Percentiles rank a stretch among this genome's conserved stretches.
These are phyloP conservation scores for Acrossocheilus wenchowensis DNA, from an alignment of 2,797 vertebrate species.

Conservation along the genomic window DNA sequence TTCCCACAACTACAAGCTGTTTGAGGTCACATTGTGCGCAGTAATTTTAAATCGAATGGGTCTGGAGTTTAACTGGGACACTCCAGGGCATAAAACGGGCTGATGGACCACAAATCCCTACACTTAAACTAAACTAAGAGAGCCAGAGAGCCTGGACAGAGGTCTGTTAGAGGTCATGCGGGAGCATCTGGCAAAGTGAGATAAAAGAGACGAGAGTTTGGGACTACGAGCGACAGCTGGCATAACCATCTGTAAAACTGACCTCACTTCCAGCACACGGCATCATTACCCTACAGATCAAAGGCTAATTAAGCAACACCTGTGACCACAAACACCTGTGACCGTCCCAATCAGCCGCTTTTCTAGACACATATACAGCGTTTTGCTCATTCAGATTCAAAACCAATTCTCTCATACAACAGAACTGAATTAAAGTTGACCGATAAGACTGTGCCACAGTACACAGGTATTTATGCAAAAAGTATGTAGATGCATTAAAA, in stretches of 20 bases:
- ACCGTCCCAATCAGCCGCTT: background rate
- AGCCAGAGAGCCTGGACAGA: background rate
- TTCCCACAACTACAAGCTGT: background rate
- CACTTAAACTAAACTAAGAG: background rate
- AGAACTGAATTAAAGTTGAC: background rate
- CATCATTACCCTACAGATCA: slow-evolving; percentile 37
- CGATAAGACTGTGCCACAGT: background rate
- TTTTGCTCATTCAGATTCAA: background rate
- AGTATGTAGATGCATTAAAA: background rate
- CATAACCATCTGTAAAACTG: slow-evolving; percentile 32
- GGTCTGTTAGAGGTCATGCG: slow-evolving; percentile 2
- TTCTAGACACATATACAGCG: background rate
- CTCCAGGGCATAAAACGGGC: background rate
- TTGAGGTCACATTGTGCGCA: background rate
- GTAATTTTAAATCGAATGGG: background rate
- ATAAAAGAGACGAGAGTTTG: background rate
- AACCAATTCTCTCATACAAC: no score
- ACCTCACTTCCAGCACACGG: slow-evolving; percentile 9
- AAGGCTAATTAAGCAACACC: slow-evolving; percentile 45
- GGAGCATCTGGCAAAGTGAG: slow-evolving; percentile 9
- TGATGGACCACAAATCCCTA: background rate
- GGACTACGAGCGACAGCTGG: slow-evolving; percentile 13
- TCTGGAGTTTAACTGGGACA: background rate
- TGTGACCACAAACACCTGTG: slow-evolving; percentile 29
- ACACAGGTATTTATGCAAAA: background rate